These are phyloP conservation scores for Scaptodrosophila lebanonensis DNA, from an alignment of 1,140 invertebrate species.

Conservation along the genomic window DNA sequence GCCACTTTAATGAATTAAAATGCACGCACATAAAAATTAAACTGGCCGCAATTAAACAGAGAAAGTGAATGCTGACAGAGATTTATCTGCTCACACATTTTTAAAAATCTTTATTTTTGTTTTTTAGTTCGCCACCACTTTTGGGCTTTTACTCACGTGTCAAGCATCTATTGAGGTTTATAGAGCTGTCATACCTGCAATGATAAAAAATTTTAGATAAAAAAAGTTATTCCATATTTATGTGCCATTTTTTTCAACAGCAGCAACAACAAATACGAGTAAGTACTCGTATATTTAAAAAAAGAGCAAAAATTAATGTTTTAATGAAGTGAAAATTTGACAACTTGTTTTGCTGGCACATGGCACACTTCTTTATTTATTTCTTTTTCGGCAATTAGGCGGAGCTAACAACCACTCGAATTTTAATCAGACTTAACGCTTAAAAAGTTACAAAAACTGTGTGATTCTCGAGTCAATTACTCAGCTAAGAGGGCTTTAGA, in stretches of 20 bases:
- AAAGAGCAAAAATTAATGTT: slow-evolving; percentile 41
- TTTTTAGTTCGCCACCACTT: slow-evolving; percentile 18
- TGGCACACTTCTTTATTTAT: no score
- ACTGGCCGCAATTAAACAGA: slow-evolving; percentile 63
- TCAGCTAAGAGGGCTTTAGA: no score
- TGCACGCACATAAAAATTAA: slow-evolving; percentile 58
- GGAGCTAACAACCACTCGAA: no score
- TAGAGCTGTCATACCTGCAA: slow-evolving; percentile 58
- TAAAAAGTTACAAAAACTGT: no score
- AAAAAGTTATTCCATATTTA: slow-evolving; percentile 41
- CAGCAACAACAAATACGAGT: slow-evolving; percentile 1
- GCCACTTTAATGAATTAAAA: slow-evolving; percentile 54
- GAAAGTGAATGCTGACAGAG: slow-evolving; percentile 58
- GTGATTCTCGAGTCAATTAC: no score
- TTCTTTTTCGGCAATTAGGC: no score
- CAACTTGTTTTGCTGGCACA: slow-evolving; percentile 29
- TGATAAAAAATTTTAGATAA: slow-evolving; percentile 57
- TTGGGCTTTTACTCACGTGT: slow-evolving; percentile 65
- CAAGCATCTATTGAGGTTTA: slow-evolving; percentile 42
- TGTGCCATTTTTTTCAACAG: slow-evolving; percentile 40
- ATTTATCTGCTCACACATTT: slow-evolving; percentile 39
- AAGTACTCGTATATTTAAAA: slow-evolving; percentile 47
- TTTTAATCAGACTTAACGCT: no score
- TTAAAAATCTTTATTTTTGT: not conserved
- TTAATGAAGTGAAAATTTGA: slow-evolving; percentile 62